Evolutionary conservation across 2,797 vertebrate species (phyloP), one percentile per base, ranked within the genome.

Genomic region (Myiotriccus ornatus): DNA sequence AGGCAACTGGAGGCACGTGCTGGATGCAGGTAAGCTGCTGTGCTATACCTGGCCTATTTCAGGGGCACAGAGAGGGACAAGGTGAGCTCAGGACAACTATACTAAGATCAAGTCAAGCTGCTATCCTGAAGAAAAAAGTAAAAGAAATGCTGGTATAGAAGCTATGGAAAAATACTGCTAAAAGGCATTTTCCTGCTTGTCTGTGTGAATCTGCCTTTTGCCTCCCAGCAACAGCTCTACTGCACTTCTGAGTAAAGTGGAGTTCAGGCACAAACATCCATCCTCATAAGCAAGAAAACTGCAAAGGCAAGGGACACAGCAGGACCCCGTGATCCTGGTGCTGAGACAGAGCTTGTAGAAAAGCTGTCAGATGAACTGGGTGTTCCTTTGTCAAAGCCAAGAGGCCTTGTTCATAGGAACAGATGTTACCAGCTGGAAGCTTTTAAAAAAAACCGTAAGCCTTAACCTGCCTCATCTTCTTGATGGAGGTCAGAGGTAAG

Each of bases 1-100:
- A 2, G 46, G 22, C 47, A 63, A 12, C 8, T 4, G 3, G 39
- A 77, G 41, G 39, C 5, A 5, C 5, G 11, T 0, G 3, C 10
- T 6, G 34, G 34, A 8, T 9, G 12, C 9, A 37, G n/a, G 34
- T 23, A 39, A 77, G 47, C 21, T 35, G 34, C 32, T 57, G 46
- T 2, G 1, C 41, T 79, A 14, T 46, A 57, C 17, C 10, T 28
- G 59, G 19, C 14, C 37, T 32, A 8, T 7, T 67, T 25, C 50
- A 57, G 32, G 14, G 37, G n/a, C 28, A 62, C 1, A 15, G 13
- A 55, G 10, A 30, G 32, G 19, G 28, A 60, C 0, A 6, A 60
- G 37, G 32, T 35, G 20, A 89, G 15, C 30, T 65, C 7, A 19
- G 60, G 37, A 12, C 76, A 18, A 1, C 20, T 37, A 9, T 9